A percentile compares a stretch with the other conserved stretches of the same genome.
These are phyloP conservation scores for Drosophila serrata DNA, from an alignment of 1,140 invertebrate species.

Conservation along the genomic window DNA sequence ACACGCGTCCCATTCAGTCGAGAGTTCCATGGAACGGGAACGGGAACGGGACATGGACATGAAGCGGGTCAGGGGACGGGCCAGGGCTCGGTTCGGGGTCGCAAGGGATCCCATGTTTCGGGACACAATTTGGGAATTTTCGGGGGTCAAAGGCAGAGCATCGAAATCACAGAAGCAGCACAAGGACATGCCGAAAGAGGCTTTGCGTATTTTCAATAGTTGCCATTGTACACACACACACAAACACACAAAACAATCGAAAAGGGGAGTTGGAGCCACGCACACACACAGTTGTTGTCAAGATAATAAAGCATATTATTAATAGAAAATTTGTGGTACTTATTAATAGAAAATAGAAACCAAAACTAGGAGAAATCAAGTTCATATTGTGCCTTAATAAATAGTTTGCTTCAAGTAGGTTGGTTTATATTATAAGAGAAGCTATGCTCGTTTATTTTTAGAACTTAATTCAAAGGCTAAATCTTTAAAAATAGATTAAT, in stretches of 20 bases:
- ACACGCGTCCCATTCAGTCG: conserved; percentile 55
- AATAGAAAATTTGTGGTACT: neutral
- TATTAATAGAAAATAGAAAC: too few relatives aligned
- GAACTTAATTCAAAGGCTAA: neutral
- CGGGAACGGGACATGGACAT: conserved; percentile 1
- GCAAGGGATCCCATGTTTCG: neutral
- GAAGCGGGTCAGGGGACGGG: neutral
- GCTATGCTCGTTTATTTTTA: too few relatives aligned
- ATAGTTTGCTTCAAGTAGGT: too few relatives aligned
- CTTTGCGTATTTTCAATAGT: conserved; percentile 83
- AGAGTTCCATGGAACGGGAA: conserved; percentile 8
- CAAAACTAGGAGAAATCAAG: neutral
- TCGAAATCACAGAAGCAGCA: conserved; percentile 80
- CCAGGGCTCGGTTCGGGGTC: neutral
- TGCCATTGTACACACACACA: conserved; percentile 71
- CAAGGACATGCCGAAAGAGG: conserved; percentile 79
- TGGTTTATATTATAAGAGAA: neutral
- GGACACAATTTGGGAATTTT: conserved; percentile 44
- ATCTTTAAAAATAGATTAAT: neutral
- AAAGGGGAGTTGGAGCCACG: conserved; percentile 10
- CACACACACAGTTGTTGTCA: conserved; percentile 25
- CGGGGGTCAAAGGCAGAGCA: conserved; percentile 62
- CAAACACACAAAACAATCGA: conserved; percentile 69
- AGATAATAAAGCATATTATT: neutral
- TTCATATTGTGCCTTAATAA: neutral